Percentiles rank a stretch among this genome's conserved stretches.
Evolutionary conservation across 23 tunicate genomes (phyloP).

Genomic region (Styela plicata): DNA sequence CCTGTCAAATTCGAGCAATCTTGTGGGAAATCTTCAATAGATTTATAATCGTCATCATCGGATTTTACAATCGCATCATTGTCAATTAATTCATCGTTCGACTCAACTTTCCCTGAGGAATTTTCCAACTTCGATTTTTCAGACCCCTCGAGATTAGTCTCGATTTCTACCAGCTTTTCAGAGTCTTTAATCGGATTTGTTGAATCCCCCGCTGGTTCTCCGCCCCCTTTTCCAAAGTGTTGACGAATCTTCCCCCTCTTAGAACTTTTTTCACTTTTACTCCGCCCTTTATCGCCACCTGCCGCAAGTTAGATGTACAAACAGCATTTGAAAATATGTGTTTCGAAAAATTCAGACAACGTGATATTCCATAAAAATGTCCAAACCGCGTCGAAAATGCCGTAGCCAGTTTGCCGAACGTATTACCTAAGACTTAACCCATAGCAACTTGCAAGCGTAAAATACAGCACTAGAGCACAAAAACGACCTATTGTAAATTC

Average conservation of each 20-base stretch:
- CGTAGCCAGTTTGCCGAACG: slow-evolving; percentile 16
- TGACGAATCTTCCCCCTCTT: slow-evolving; percentile 3
- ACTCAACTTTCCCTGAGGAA: not conserved
- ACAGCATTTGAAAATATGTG: not conserved
- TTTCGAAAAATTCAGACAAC: not conserved
- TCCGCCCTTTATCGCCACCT: slow-evolving; percentile 38
- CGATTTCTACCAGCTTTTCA: not conserved
- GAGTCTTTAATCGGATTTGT: not conserved
- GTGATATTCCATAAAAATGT: not conserved
- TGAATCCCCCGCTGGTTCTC: not conserved
- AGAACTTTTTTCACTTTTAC: slow-evolving; percentile 6
- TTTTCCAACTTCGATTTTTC: not conserved
- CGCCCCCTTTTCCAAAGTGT: not conserved
- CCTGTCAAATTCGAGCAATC: slow-evolving; percentile 25
- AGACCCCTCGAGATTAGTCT: not conserved
- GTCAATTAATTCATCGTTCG: not conserved
- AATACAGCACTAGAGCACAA: too few species aligned
- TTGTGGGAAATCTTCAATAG: not conserved
- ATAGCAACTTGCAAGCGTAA: too few species aligned
- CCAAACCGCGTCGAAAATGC: not conserved
- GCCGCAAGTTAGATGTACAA: slow-evolving; percentile 7
- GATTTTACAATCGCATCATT: slow-evolving; percentile 4
- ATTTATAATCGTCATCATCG: slow-evolving; percentile 13
- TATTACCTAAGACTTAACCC: too few species aligned
- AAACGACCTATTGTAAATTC: too few species aligned